phyloP scores from a whole-genome alignment of 2,888 invertebrate species.

The Amphipyra berbera region DNA sequence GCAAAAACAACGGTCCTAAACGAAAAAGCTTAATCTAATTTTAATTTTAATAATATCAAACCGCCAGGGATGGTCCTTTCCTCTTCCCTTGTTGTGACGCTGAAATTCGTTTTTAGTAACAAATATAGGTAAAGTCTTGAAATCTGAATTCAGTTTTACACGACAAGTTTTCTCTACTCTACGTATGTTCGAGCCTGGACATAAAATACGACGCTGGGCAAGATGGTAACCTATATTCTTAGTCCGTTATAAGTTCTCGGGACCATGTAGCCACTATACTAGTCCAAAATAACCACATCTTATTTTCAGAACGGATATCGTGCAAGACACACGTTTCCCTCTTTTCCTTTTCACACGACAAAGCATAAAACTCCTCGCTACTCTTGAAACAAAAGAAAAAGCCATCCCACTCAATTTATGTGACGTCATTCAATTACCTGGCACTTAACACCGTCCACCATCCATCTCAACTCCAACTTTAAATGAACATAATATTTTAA shows the following conservation, averaged over 20 bases:
- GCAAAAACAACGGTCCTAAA: conserved; percentile 78
- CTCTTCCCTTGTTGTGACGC: conserved; percentile 22
- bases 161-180: too few relatives aligned
- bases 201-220: too few relatives aligned
- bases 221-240: too few relatives aligned
- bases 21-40: conserved; percentile 86
- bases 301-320: too few relatives aligned
- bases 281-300: too few relatives aligned
- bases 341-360: background rate
- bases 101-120: background rate
- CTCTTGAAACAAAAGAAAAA: conserved; percentile 36
- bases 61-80: conserved; percentile 64
- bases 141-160: too few relatives aligned
- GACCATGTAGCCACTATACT: too few relatives aligned
- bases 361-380: background rate
- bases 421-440: conserved; percentile 57
- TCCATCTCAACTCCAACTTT: conserved; percentile 59
- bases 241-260: too few relatives aligned
- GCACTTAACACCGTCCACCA: conserved; percentile 62
- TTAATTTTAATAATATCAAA: conserved; percentile 85
- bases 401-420: conserved; percentile 45
- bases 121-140: background rate
- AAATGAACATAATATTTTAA: conserved; percentile 73
- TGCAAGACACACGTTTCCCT: too few relatives aligned
- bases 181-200: too few relatives aligned